Conservation (phyloP, 2,888 invertebrate species). For the Lypha dubia region DNA sequence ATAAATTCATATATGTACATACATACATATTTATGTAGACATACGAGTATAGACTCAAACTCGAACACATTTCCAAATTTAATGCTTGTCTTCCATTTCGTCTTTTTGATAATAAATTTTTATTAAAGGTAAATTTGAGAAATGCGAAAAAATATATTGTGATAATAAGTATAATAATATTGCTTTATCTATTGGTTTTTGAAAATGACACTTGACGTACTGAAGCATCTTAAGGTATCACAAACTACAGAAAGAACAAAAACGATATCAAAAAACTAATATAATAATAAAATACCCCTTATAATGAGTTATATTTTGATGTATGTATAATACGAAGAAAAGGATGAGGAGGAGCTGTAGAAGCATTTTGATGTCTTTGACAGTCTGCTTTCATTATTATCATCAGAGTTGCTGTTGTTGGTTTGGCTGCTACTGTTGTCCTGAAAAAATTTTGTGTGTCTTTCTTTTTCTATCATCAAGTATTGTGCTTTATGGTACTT, state of each 20-base stretch:
- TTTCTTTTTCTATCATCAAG: background rate
- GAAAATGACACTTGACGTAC: constrained; percentile 59
- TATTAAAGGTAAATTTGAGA: background rate
- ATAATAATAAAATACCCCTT: constrained; percentile 16
- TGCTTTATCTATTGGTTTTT: constrained; percentile 58
- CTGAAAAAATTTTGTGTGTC: background rate
- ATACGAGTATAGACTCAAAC: background rate
- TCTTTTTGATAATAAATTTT: background rate
- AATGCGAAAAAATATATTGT: background rate
- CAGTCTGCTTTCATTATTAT: constrained; percentile 12
- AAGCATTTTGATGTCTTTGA: background rate
- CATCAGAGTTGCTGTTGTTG: background rate
- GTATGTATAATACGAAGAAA: background rate
- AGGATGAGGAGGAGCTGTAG: background rate
- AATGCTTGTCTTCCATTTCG: constrained; percentile 4
- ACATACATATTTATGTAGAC: background rate
- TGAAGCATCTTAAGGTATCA: constrained; percentile 42
- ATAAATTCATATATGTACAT: background rate
- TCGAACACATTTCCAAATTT: constrained; percentile 6
- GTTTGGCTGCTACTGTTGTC: background rate
- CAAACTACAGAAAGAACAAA: background rate
- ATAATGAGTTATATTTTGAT: constrained; percentile 30
- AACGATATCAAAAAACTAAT: background rate
- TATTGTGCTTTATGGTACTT: background rate
- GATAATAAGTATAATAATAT: constrained; percentile 51